A percentile compares a stretch with the other conserved stretches of the same genome.
Conservation (phyloP, 2,888 invertebrate genomes). For the Byasa hedistus region DNA sequence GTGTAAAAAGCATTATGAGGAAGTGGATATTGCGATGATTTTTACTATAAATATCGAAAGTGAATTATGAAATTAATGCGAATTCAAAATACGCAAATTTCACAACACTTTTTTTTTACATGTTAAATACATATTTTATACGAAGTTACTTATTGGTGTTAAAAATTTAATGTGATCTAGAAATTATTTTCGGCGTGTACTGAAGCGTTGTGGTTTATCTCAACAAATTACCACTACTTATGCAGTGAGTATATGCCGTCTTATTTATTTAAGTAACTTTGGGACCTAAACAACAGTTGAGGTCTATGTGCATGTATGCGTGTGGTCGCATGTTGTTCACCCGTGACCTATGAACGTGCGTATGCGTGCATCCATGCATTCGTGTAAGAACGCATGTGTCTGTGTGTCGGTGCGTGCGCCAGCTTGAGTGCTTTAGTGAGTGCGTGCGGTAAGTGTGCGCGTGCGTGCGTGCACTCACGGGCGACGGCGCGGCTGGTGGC, state of each 20-base stretch:
- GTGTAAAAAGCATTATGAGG: too few species aligned
- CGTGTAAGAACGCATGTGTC: slow-evolving; percentile 37
- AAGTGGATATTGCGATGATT: not conserved
- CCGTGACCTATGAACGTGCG: too few species aligned
- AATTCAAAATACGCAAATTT: not conserved
- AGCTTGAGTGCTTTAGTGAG: slow-evolving; percentile 37
- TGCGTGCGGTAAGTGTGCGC: slow-evolving; percentile 2
- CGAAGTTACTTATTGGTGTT: not conserved
- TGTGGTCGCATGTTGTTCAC: slow-evolving; percentile 18
- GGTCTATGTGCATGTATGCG: not conserved
- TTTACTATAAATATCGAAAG: not conserved
- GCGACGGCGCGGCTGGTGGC: slow-evolving; percentile 54
- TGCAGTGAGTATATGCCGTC: not conserved
- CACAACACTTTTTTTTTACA: not conserved
- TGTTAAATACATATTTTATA: not conserved
- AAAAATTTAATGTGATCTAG: not conserved
- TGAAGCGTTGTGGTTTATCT: slow-evolving; percentile 1
- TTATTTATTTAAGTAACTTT: not conserved
- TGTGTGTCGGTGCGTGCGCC: slow-evolving; percentile 33
- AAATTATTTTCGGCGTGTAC: not conserved
- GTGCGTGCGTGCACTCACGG: slow-evolving; percentile 45
- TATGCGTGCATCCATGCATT: too few species aligned
- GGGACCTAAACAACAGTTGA: not conserved
- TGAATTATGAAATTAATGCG: not conserved
- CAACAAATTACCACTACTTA: not conserved